These are phyloP conservation scores for Nasonia oneida DNA, from an alignment of 2,888 invertebrate species.

Conservation along the genomic window DNA sequence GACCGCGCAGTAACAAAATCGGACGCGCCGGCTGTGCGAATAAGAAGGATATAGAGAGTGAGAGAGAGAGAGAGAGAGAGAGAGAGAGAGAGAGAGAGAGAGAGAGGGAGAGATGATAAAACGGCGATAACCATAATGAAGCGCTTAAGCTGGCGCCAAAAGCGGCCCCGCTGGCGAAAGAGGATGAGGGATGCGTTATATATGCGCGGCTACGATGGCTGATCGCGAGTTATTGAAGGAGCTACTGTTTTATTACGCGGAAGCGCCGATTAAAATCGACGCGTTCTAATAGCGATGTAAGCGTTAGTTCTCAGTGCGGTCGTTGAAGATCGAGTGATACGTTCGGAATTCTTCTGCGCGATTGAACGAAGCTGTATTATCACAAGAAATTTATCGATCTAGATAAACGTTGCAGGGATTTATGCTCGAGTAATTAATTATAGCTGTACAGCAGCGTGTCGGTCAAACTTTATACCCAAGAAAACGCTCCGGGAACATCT, in stretches of 20 bases:
- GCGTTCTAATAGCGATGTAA: not conserved
- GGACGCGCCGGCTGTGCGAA: not conserved
- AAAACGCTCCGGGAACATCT: not conserved
- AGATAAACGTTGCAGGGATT: too few relatives aligned
- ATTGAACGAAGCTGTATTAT: not conserved
- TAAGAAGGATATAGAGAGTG: constrained; percentile 25
- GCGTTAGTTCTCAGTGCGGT: not conserved
- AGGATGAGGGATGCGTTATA: not conserved
- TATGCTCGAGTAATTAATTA: too few relatives aligned
- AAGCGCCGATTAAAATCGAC: not conserved
- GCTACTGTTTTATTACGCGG: not conserved
- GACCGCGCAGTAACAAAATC: not conserved
- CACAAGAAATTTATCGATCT: too few relatives aligned
- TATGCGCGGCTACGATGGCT: not conserved
- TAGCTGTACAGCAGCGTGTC: too few relatives aligned
- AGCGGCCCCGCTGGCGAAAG: not conserved
- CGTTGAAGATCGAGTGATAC: not conserved
- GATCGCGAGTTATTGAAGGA: not conserved
- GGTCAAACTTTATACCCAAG: too few relatives aligned
- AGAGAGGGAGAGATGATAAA: constrained; percentile 22
- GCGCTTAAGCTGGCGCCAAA: constrained; percentile 35
- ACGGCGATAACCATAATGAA: constrained; percentile 51
- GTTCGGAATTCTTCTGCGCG: not conserved
- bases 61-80: not conserved
- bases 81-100: not conserved